These are phyloP conservation scores for Drosophila punjabiensis DNA, from an alignment of 1,140 invertebrate species.

Conservation along the genomic window DNA sequence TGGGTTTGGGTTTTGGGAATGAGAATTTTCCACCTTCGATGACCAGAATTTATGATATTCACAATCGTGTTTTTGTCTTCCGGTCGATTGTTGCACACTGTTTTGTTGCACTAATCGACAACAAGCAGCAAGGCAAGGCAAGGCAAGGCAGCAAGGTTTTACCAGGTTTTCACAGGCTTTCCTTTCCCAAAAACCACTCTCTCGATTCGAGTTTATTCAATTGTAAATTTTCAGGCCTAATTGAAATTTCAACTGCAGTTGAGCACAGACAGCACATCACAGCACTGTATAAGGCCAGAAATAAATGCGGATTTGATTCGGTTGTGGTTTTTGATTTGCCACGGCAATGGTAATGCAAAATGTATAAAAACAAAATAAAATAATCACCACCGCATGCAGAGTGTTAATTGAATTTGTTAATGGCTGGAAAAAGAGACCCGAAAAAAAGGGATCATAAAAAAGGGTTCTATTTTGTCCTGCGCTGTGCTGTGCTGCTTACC, in stretches of 20 bases:
- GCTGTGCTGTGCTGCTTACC: slow-evolving; percentile 51
- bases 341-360: slow-evolving; percentile 12
- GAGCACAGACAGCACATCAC: background rate
- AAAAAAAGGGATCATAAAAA: slow-evolving; percentile 42
- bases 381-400: slow-evolving; percentile 46
- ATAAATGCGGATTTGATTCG: slow-evolving; percentile 17
- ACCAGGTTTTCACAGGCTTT: slow-evolving; percentile 4
- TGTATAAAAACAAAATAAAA: background rate
- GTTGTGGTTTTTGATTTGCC: slow-evolving; percentile 22
- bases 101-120: slow-evolving; percentile 42
- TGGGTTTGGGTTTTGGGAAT: background rate
- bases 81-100: slow-evolving; percentile 33
- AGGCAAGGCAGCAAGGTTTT: background rate
- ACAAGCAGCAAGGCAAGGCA: background rate
- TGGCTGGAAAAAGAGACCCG: slow-evolving; percentile 40
- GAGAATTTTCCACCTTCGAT: slow-evolving; percentile 29
- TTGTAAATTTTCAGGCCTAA: slow-evolving; percentile 37
- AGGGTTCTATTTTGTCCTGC: slow-evolving; percentile 40
- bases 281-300: background rate
- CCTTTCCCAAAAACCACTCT: background rate
- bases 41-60: slow-evolving; percentile 32
- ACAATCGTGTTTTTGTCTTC: slow-evolving; percentile 26
- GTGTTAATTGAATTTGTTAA: slow-evolving; percentile 78
- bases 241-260: slow-evolving; percentile 48
- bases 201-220: slow-evolving; percentile 24